These are phyloP conservation scores for Mythimna pallens DNA, from an alignment of 2,888 invertebrate genomes.

Conservation along the genomic window DNA sequence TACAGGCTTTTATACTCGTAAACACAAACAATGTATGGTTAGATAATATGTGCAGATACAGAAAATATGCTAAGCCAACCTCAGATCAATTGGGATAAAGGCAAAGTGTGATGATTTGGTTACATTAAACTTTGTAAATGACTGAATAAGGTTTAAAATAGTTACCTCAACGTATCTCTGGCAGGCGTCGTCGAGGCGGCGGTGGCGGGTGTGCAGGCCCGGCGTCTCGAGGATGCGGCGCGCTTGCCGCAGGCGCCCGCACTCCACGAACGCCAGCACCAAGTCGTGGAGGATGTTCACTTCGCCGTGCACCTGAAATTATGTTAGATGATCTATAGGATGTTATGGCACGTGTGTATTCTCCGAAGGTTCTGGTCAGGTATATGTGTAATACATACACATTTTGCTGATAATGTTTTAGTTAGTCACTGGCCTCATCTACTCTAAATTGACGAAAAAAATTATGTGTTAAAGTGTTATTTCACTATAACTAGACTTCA, in stretches of 20 bases:
- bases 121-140: not conserved
- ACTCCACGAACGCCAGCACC: slow-evolving; percentile 95
- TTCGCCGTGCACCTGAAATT: slow-evolving; percentile 92
- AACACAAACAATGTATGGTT: not conserved
- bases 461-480: too few species aligned
- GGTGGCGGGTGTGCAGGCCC: slow-evolving; percentile 93
- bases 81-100: not conserved
- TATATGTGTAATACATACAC: not conserved
- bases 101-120: not conserved
- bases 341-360: not conserved
- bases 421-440: not conserved
- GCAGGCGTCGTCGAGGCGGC: slow-evolving; percentile 92
- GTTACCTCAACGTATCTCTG: slow-evolving; percentile 90
- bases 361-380: not conserved
- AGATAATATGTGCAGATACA: not conserved
- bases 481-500: too few species aligned
- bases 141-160: not conserved
- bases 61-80: not conserved
- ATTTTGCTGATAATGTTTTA: not conserved
- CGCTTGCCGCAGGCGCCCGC: slow-evolving; percentile 95
- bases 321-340: not conserved
- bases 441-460: not conserved
- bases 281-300: slow-evolving; percentile 96
- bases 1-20: too few species aligned
- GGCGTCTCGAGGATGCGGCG: slow-evolving; percentile 96